Evolutionary conservation across 2,888 invertebrate species (phyloP), one percentile per base, ranked within the genome.

Genomic region (Trachelus stipa): DNA sequence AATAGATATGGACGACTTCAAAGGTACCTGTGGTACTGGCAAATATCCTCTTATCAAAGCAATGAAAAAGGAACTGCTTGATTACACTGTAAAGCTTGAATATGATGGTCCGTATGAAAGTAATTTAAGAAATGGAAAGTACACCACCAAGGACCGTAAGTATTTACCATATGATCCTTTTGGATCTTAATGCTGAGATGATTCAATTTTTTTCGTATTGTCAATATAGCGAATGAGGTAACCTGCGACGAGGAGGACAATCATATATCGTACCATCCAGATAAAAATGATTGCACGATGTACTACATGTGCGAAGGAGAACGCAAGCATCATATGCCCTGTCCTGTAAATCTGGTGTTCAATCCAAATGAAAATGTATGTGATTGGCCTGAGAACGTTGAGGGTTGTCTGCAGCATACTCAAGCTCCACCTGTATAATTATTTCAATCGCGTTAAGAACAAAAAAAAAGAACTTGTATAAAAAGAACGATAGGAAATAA

Each of bases 241-340:
- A 94, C 94, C 2, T 98, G 98, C 88, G 98, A 96, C 88, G 98
- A 98, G 92, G 97, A 97, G 90, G 98, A 98, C 79, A 98, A 98
- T n/a, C 97, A 98, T 91, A 98, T 98, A 81, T 97, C 97, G 79
- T 98, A 98, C 92, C 98, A 98, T 90, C 94, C 95, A 2, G 98
- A 98, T 92, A 96, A 96, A 91, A 95, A 95, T 35, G 98, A 98
- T 91, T 98, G 98, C 91, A 97, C 97, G 77, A 97, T 96, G 94
- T 98, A 98, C 92, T 98, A 97, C 93, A 98, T 98, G 98, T 98
- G 98, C 90, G 98, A 98, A 92, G 98, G 98, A 56, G 98, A 98
- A 90, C 94, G 98, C 77, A 97, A 97, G 90, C 98, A 98, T 90
- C 98, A 98, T 92, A 98, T 98, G 98, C 98, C 98, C 73, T 98